Base-by-base conservation (phyloP, 2,888 invertebrate genomes). In the Campopleginae sp. region DNA sequence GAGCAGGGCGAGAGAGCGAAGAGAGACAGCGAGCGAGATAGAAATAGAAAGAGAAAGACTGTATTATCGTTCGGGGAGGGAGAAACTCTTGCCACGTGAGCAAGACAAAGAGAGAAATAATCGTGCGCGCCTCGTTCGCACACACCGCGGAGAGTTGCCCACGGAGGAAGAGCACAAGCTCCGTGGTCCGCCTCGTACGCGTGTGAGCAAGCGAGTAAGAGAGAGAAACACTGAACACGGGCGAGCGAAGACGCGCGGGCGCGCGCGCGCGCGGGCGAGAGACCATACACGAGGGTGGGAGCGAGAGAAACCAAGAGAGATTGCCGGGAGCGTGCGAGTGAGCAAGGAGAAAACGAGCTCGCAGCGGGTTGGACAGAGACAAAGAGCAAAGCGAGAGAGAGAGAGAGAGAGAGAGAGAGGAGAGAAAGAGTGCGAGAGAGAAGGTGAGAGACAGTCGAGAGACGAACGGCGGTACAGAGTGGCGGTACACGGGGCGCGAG, bases 381-480 rank as follows among this genome's bases (percentile, higher is more conserved):
- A 87, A 81, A 81, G 68, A 54, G 90, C 88, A 88, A 87, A 89
- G 93, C 92, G 92, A 91, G 88, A 88, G 88, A 89, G 93, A 92
- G 92, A 91, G 88, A 88, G 94, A 90, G 92, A 93, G 94, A 93
- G 94, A 93, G 91, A 91, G 88, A 86, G 87, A 89, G 89, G 94
- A 93, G 91, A 91, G 88, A 86, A 87, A 89, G 89, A 84, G 86
- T 85, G 86, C 63, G 84, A 82, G 79, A 86, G 88, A 85, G 86
- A 84, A 66, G 61, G 63, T 58, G 80, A 66, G 84, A 80, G 94
- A 94, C 91, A 91, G 88, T 87, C 87, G 87, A 86, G 95, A 95
- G 95, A 95, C 95, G 95, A 95, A 94, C 94, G 91, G 94, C 94
- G 94, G 94, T 94, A 94, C 94, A 94, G 94, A 93, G 93, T 94